Base-by-base conservation (phyloP, 2,113 vertebrate species). In the Pachypanchax playfairii region DNA sequence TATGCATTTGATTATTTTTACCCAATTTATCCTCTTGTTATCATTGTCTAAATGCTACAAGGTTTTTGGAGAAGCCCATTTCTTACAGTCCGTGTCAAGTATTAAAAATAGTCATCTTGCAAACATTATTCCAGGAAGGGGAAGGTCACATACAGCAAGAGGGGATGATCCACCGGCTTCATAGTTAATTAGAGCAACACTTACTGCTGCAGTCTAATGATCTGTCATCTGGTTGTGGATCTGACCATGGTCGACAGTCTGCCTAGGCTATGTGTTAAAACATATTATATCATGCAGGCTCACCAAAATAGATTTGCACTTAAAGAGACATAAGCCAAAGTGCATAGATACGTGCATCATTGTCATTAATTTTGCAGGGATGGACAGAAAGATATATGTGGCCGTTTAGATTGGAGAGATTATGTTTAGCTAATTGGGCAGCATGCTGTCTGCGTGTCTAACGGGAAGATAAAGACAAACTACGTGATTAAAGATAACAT, bases 371-470 rank as follows among this genome's bases (percentile, higher is more conserved):
- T 76, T 54, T 73, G 74, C 70, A 73, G 46, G 68, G 65, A 77
- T 42, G 49, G 81, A 82, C 67, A 80, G 75, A 70, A 80, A 85
- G 80, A 87, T 73, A 56, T 73, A 82, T 87, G 82, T 67, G 71
- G 76, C 77, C 84, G 80, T 86, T 80, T 55, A 55, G 62, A 65
- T 59, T 69, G 65, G 41, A 52, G 77, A 74, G 46, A 81, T 64
- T 69, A 47, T 44, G 75, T 50, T 71, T 55, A 59, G 65, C 73
- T 85, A 89, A 89, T 86, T 89, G 73, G 84, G 33, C n/a, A 13
- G n/a, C 20, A 18, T 42, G 39, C 6, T 55, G 66, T 43, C 31
- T 52, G 36, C 44, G 29, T 29, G 15, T 47, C 18, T 33, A 15
- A 47, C 21, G 21, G n/a, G 25, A 14, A 59, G n/a, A 43, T 14